Evolutionary conservation across 2,888 invertebrate species (phyloP).

Genomic region (Digitonthophagus gazella): DNA sequence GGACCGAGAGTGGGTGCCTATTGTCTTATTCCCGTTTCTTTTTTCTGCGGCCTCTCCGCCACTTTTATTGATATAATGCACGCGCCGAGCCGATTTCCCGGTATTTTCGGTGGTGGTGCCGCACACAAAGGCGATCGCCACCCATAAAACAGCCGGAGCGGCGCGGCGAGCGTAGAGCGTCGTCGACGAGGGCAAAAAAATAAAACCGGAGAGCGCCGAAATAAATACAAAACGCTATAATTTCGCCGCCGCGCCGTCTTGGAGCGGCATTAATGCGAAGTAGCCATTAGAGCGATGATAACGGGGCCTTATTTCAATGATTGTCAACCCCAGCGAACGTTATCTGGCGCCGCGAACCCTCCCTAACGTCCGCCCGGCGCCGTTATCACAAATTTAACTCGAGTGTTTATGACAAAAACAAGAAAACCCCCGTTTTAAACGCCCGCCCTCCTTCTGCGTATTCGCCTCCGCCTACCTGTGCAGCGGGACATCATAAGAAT

Average conservation of each 20-base stretch:
- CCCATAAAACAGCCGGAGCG: constrained; percentile 10
- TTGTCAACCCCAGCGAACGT: constrained; percentile 49
- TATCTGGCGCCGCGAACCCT: constrained; percentile 39
- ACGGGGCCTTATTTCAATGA: constrained; percentile 50
- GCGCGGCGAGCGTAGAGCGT: too few species aligned
- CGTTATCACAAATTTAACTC: constrained; percentile 43
- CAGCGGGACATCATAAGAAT: constrained; percentile 18
- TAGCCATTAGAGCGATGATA: constrained; percentile 46
- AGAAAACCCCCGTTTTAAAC: constrained; percentile 38
- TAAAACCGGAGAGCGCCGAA: background rate
- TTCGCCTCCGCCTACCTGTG: background rate
- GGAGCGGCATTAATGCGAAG: constrained; percentile 39
- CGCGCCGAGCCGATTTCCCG: constrained; percentile 34
- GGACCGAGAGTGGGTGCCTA: constrained; percentile 41
- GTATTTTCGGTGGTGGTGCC: constrained; percentile 25
- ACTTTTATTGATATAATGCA: constrained; percentile 38
- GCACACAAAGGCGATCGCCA: constrained; percentile 13
- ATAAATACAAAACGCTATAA: constrained; percentile 11
- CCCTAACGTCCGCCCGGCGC: constrained; percentile 36
- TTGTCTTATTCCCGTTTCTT: constrained; percentile 41
- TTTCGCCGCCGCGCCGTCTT: constrained; percentile 1
- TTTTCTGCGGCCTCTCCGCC: constrained; percentile 13
- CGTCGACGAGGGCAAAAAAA: background rate
- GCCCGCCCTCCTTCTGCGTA: constrained; percentile 23
- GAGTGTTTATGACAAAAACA: constrained; percentile 48